Conservation (phyloP, 2,888 invertebrate genomes). For the Catocala nupta region DNA sequence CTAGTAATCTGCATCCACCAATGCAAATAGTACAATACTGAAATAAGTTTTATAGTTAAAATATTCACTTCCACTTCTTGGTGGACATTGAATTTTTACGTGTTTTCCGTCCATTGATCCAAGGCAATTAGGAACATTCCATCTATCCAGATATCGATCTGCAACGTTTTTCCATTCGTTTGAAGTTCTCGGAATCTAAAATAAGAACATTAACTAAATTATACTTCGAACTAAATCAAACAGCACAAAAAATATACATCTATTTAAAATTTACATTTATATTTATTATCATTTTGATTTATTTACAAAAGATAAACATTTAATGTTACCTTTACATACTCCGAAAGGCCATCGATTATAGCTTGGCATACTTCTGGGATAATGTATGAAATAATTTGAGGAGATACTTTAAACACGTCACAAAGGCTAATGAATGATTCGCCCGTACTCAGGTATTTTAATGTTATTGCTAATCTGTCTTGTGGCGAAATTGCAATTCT, state of each 20-base stretch:
- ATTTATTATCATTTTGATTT: neutral
- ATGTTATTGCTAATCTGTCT: constrained; percentile 24
- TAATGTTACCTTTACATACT: constrained; percentile 8
- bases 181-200: neutral
- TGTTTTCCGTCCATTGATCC: constrained; percentile 44
- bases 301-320: no score
- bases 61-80: constrained; percentile 33
- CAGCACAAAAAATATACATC: neutral
- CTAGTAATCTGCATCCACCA: no score
- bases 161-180: constrained; percentile 28
- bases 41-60: constrained; percentile 36
- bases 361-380: constrained; percentile 28
- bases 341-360: constrained; percentile 19
- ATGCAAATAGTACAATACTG: constrained; percentile 11
- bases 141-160: constrained; percentile 1
- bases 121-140: constrained; percentile 25
- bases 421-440: constrained; percentile 20
- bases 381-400: constrained; percentile 28
- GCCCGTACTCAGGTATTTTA: constrained; percentile 23
- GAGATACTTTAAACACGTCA: constrained; percentile 28
- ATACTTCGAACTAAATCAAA: constrained; percentile 14
- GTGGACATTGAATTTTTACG: constrained; percentile 32
- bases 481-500: constrained; percentile 23
- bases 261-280: neutral
- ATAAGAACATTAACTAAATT: constrained; percentile 3